Percentiles rank a stretch among this genome's conserved stretches.
These are phyloP conservation scores for Temnothorax unifasciatus DNA, from an alignment of 2,888 invertebrate genomes.

Conservation along the genomic window DNA sequence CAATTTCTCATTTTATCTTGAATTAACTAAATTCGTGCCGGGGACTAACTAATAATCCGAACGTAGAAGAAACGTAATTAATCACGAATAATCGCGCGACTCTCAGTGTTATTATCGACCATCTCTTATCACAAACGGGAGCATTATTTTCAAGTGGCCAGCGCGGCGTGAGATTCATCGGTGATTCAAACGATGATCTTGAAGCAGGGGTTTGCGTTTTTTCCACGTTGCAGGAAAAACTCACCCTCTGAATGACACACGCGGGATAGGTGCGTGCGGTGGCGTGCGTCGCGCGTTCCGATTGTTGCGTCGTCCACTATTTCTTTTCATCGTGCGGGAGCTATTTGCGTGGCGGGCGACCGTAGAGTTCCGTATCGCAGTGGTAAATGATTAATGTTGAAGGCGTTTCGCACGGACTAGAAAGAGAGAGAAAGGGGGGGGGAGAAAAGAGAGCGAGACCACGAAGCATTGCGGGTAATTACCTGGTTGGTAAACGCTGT, in stretches of 20 bases:
- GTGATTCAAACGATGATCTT: constrained; percentile 9
- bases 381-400: constrained; percentile 75
- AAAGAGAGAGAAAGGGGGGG: not conserved
- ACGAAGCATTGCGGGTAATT: constrained; percentile 72
- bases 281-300: not conserved
- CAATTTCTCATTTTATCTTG: not conserved
- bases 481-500: constrained; percentile 70
- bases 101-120: constrained; percentile 4
- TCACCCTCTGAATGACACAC: constrained; percentile 2
- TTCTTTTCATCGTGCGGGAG: constrained; percentile 30
- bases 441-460: not conserved
- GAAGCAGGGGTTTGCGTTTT: not conserved
- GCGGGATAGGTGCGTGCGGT: not conserved
- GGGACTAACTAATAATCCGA: not conserved
- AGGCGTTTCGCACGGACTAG: constrained; percentile 66
- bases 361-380: constrained; percentile 70
- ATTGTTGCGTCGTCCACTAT: constrained; percentile 13
- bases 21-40: not conserved
- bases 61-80: not conserved
- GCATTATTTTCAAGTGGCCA: constrained; percentile 21
- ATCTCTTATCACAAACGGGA: constrained; percentile 11
- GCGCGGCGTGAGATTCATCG: not conserved
- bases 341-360: constrained; percentile 69
- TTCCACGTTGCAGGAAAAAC: constrained; percentile 5
- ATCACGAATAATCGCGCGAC: constrained; percentile 16